Percentiles rank a stretch among this genome's conserved stretches.
Conservation (phyloP, 2,797 vertebrate genomes). For the Pangasius mekongensis region DNA sequence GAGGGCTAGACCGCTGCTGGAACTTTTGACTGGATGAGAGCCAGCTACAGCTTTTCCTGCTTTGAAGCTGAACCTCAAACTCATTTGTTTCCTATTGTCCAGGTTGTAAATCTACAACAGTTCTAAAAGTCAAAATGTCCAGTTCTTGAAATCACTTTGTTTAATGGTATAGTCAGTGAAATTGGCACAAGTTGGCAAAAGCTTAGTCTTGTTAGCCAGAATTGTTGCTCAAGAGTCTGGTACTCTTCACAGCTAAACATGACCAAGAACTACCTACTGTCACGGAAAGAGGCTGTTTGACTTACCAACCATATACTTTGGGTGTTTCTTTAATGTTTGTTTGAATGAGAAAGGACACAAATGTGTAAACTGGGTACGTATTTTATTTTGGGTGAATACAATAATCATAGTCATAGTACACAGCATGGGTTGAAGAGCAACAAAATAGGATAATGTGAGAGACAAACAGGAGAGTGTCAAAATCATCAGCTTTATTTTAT, state of each 20-base stretch:
- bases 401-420: not conserved
- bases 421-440: not conserved
- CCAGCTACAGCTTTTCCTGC: constrained; percentile 23
- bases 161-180: not conserved
- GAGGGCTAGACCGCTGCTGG: constrained; percentile 35
- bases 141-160: not conserved
- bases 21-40: constrained; percentile 41
- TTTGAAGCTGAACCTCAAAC: constrained; percentile 15
- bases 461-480: not conserved
- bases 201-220: not conserved
- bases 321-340: not conserved
- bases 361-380: not conserved
- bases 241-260: not conserved
- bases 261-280: not conserved
- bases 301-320: not conserved
- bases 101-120: not conserved
- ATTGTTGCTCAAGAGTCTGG: not conserved
- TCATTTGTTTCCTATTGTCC: constrained; percentile 11
- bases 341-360: not conserved
- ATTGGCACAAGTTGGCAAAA: not conserved
- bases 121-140: not conserved
- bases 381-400: not conserved
- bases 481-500: not conserved
- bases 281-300: not conserved
- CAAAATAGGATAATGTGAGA: not conserved